Percentiles rank a stretch among this genome's conserved stretches.
phyloP scores from a whole-genome alignment of 37 sponge, comb jelly and placozoan genomes.

The Mnemiopsis leidyi region DNA sequence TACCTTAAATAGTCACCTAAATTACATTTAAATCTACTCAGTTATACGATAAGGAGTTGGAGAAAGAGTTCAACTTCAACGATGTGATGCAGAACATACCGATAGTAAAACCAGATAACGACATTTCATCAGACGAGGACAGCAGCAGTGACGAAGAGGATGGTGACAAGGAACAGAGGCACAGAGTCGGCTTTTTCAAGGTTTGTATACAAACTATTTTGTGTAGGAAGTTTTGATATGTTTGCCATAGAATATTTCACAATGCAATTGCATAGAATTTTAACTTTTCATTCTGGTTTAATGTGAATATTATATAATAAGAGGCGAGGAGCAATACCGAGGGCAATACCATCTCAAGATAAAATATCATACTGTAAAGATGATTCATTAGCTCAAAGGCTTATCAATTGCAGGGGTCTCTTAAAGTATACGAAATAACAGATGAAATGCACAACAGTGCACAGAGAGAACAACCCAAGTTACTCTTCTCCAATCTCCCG shows the following conservation, averaged over 20 bases:
- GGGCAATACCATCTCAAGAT: too few species aligned
- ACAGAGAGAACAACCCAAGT: constrained; percentile 67
- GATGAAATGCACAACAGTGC: constrained; percentile 71
- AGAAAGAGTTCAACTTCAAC: constrained; percentile 72
- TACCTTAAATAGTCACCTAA: too few species aligned
- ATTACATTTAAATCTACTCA: background rate
- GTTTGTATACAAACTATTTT: constrained; percentile 66
- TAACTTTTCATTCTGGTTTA: too few species aligned
- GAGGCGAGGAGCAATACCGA: too few species aligned
- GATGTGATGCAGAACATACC: constrained; percentile 85
- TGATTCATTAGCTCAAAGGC: too few species aligned
- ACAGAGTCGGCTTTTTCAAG: constrained; percentile 82
- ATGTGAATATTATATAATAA: too few species aligned
- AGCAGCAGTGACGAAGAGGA: constrained; percentile 19
- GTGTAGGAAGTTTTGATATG: background rate
- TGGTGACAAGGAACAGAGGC: constrained; percentile 71
- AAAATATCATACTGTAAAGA: too few species aligned
- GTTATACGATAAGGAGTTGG: constrained; percentile 75
- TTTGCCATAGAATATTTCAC: background rate
- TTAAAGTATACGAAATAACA: constrained; percentile 93
- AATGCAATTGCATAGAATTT: background rate
- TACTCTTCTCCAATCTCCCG: constrained; percentile 75
- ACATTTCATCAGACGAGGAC: constrained; percentile 65
- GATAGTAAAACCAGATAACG: constrained; percentile 85
- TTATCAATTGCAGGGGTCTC: constrained; percentile 82